These are phyloP conservation scores for Acyrthosiphon pisum DNA, from an alignment of 1,140 invertebrate species.

Conservation along the genomic window DNA sequence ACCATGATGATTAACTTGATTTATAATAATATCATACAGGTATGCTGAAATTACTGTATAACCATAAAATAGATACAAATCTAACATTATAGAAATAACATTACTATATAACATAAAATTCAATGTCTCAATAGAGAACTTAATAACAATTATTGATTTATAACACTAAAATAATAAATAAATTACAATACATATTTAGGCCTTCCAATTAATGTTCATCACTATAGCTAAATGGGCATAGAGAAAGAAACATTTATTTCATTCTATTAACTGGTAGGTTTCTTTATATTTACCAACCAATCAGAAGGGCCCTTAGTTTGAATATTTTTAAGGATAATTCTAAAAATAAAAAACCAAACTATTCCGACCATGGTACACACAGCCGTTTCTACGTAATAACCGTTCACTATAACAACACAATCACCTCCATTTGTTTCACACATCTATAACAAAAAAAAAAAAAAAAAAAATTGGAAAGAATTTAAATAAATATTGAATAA, in stretches of 20 bases:
- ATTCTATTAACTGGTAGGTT: not conserved
- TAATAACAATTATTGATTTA: not conserved
- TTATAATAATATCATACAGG: not conserved
- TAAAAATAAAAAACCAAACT: not conserved
- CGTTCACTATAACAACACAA: not conserved
- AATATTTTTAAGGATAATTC: not conserved
- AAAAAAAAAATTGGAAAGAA: not conserved
- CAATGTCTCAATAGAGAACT: not conserved
- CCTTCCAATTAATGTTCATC: not conserved
- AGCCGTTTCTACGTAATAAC: not conserved
- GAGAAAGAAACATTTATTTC: not conserved
- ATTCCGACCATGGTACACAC: not conserved
- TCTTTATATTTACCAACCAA: conserved; percentile 11
- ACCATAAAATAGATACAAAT: no score
- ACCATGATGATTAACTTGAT: not conserved
- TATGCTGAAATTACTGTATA: not conserved
- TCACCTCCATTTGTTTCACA: not conserved
- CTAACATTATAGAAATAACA: not conserved
- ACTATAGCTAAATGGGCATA: not conserved
- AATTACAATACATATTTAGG: not conserved
- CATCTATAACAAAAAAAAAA: not conserved
- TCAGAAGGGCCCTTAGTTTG: not conserved
- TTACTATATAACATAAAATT: not conserved
- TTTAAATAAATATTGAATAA: not conserved
- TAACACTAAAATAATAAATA: not conserved